These are phyloP conservation scores for Microcebus jonahi DNA, from an alignment of 2,113 vertebrate species.

Conservation along the genomic window DNA sequence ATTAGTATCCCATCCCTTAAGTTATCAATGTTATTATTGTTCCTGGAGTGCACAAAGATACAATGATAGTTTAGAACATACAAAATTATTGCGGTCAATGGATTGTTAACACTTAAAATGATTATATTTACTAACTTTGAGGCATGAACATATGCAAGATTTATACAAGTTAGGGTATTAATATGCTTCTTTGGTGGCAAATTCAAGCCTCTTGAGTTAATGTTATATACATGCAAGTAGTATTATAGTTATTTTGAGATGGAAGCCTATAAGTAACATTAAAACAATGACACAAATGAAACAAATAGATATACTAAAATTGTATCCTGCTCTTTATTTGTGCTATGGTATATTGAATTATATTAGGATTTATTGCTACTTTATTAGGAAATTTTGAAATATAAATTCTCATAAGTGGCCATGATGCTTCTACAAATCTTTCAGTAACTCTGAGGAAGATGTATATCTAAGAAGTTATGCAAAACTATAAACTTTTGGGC, in stretches of 20 bases:
- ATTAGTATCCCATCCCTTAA: not conserved
- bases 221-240: not conserved
- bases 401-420: not conserved
- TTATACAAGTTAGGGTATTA: not conserved
- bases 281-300: not conserved
- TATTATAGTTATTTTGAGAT: conserved; percentile 18
- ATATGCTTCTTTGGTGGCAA: not conserved
- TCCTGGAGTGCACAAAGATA: not conserved
- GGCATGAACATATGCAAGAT: not conserved
- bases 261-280: not conserved
- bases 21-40: not conserved
- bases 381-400: conserved; percentile 3
- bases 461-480: conserved; percentile 13
- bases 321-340: not conserved
- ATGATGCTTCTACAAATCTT: conserved; percentile 19
- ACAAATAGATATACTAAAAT: conserved; percentile 38
- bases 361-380: conserved; percentile 1
- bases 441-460: not conserved
- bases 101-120: not conserved
- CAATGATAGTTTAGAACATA: not conserved
- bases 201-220: conserved; percentile 4
- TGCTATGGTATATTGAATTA: not conserved
- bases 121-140: not conserved
- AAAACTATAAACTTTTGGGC: not conserved
- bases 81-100: not conserved